Base-by-base conservation (phyloP, 1,140 invertebrate genomes). In the Callitettix versicolor region DNA sequence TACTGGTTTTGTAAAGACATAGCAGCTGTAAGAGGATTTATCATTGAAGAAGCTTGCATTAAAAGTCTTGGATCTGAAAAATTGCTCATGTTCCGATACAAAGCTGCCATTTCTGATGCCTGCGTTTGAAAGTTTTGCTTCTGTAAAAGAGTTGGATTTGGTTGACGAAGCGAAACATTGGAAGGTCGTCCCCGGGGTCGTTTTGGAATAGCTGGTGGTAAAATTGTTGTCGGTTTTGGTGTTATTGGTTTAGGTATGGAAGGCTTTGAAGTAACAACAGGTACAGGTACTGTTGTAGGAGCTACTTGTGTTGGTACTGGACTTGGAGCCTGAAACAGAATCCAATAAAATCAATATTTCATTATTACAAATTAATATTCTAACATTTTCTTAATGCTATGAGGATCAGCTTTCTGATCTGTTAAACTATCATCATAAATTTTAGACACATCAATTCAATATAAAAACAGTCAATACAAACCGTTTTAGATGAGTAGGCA, bases 121-220 rank as follows among this genome's bases (percentile, higher is more conserved):
- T 7, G 22, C 1, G 44, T 36, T 2, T 20, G 7, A 6, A 20
- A 22, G 1, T 34, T 21, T 3, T 30, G 12, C 12, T 30, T n/a
- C 14, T 46, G 21, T 3, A 48, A 21, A 1, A 17, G 14, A 17
- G 12, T 21, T 2, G 54, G 54, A n/a, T 55, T 55, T 17, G 24
- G 21, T n/a, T 55, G 54, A 6, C 54, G 30, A 3, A 55, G n/a
- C 6, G 30, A 38, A 24, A 33, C 40, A 21, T 38, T 48, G 21
- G 54, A 26, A 1, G 54, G 54, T 21, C 54, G 54, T 48, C 54
- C 54, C 26, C 54, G 17, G 6, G 43, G 43, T n/a, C 54, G 6
- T 47, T 49, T 55, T n/a, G 54, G 54, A 6, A 38, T 15, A 1
- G 24, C 4, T 2, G 36, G n/a, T 26, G 7, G 26, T 6, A 20